These are phyloP conservation scores for Lepidurus arcticus DNA, from an alignment of 1,140 invertebrate genomes.

Conservation along the genomic window DNA sequence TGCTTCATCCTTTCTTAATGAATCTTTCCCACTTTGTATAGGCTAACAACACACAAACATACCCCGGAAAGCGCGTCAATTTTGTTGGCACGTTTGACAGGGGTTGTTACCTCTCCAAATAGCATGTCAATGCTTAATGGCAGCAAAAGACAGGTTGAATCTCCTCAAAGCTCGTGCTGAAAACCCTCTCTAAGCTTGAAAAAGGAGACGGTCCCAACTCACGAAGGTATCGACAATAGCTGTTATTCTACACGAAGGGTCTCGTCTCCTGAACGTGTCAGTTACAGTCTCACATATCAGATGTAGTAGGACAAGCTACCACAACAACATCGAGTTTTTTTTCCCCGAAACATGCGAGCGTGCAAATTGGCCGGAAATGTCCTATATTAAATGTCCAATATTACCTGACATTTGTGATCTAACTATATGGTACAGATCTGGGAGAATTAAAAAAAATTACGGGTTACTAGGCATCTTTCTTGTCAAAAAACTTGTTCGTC, in stretches of 20 bases:
- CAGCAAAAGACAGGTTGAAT: not conserved
- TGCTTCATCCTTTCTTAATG: not conserved
- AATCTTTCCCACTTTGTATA: not conserved
- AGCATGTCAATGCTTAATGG: not conserved
- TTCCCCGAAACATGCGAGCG: no score
- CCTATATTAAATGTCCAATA: no score
- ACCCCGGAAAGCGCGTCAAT: not conserved
- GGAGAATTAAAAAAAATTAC: no score
- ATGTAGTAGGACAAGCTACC: no score
- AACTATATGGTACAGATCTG: no score
- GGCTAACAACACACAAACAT: not conserved
- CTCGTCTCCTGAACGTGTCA: not conserved
- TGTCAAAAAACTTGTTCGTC: no score
- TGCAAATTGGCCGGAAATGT: no score
- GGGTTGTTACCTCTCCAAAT: not conserved
- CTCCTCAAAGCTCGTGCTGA: not conserved
- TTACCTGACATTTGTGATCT: no score
- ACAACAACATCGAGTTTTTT: no score
- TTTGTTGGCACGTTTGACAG: not conserved
- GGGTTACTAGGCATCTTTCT: no score
- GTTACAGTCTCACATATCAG: not conserved
- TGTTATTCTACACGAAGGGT: not conserved
- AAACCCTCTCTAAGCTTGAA: not conserved
- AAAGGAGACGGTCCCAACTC: not conserved
- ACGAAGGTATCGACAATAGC: not conserved